Evolutionary conservation across 2,113 vertebrate species (phyloP).

Genomic region (Echinops telfairi): DNA sequence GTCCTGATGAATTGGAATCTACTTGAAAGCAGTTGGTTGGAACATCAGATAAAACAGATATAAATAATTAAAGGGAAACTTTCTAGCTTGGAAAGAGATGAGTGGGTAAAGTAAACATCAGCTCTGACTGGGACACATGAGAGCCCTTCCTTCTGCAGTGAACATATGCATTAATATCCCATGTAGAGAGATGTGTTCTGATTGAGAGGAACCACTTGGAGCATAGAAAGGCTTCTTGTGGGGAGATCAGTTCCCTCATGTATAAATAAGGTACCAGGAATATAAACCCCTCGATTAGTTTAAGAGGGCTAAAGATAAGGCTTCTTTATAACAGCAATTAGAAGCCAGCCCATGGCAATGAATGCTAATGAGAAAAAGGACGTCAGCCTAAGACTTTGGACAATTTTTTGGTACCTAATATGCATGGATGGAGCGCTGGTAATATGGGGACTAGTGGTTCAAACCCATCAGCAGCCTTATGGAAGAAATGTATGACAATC

Average conservation of each 20-base stretch:
- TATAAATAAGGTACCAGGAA: slow-evolving; percentile 41
- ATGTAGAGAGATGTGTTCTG: slow-evolving; percentile 31
- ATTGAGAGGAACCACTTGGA: slow-evolving; percentile 41
- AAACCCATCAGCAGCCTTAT: neutral
- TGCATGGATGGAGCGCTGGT: neutral
- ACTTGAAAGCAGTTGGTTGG: too few relatives aligned
- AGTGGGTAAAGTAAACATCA: slow-evolving; percentile 4
- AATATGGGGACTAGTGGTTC: neutral
- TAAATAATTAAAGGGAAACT: slow-evolving; percentile 26
- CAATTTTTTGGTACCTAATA: slow-evolving; percentile 18
- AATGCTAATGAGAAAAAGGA: neutral
- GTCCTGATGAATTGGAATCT: too few relatives aligned
- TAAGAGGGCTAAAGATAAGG: slow-evolving; percentile 42
- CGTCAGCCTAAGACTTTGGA: neutral
- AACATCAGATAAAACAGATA: neutral
- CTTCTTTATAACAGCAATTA: slow-evolving; percentile 43
- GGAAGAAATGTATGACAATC: neutral
- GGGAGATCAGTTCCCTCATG: slow-evolving; percentile 34
- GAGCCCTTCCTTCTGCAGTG: neutral
- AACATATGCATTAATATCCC: neutral
- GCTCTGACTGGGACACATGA: neutral
- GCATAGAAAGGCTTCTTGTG: slow-evolving; percentile 46
- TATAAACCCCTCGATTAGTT: slow-evolving; percentile 32
- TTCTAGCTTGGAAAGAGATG: slow-evolving; percentile 26
- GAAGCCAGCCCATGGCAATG: neutral